Conservation (phyloP, 1,140 invertebrate species). For the Zaprionus nigranus region DNA sequence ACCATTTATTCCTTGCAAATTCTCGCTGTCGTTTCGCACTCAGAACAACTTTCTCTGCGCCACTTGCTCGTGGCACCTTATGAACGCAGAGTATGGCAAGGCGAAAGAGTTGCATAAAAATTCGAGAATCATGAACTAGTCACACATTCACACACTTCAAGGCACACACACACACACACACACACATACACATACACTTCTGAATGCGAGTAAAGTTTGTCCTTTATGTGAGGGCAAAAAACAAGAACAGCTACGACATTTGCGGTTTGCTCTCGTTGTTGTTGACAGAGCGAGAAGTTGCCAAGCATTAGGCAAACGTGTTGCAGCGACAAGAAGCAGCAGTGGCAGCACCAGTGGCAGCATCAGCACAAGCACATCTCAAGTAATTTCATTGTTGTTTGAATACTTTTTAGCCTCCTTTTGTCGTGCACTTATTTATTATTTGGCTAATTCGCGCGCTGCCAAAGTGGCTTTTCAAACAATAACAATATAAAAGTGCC, state of each 20-base stretch:
- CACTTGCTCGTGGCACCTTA: background rate
- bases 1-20: background rate
- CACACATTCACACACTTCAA: constrained; percentile 21
- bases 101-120: constrained; percentile 37
- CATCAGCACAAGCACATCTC: constrained; percentile 23
- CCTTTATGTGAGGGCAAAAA: constrained; percentile 32
- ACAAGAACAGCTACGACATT: constrained; percentile 2
- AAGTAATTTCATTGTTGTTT: constrained; percentile 79
- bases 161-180: background rate
- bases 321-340: constrained; percentile 22
- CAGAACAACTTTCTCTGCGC: background rate
- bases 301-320: constrained; percentile 59
- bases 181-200: background rate
- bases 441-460: constrained; percentile 81
- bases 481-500: constrained; percentile 62
- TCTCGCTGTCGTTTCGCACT: background rate
- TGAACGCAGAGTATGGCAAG: constrained; percentile 7
- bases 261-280: constrained; percentile 30
- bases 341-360: background rate
- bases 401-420: constrained; percentile 68
- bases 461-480: constrained; percentile 67
- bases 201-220: constrained; percentile 46
- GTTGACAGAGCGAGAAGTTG: constrained; percentile 50
- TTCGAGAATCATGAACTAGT: constrained; percentile 63
- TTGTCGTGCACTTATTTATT: constrained; percentile 81